Evolutionary conservation across 92 coral and sea anemone genomes (phyloP), one percentile per base, ranked within the genome.

Genomic region (Epizoanthus ramosus): DNA sequence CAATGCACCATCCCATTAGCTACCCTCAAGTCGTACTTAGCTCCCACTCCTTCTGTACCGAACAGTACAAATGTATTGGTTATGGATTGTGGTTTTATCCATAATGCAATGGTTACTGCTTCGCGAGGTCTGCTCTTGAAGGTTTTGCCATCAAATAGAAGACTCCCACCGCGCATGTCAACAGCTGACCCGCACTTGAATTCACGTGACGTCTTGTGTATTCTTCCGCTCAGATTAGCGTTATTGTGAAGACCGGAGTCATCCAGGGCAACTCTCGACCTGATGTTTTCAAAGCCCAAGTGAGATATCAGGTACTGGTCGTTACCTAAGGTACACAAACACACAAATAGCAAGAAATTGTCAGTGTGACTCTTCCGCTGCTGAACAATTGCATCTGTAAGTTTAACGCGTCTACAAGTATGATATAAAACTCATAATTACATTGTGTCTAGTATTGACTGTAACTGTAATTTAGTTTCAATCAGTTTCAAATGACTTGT

Each of bases 161-260:
- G 68, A 43, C 85, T 87, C 31, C 98, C 98, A 57, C 98, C 98
- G 28, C 91, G 87, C 88, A 95, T 90, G 70, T 67, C 83, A 22
- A 94, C 64, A 6, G 93, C 95, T 52, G 93, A 68, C 33, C 98
- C 96, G 72, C 98, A 95, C 73, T 95, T 93, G 61, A 95, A 87
- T 56, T 90, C 90, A 12, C 57, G 67, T 12, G 88, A 83, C 14
- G 95, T 86, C 31, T 73, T 85, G 53, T 83, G 68, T 19, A 93
- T 84, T 50, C 83, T 88, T 4, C 95, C 83, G 45, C 88, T 80
- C 21, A 92, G 56, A 7, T 74, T 79, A 57, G 87, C 98, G 85
- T 90, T 66, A 92, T 95, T 92, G 79, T 88, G 89, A 69, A 75
- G 80, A 63, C 93, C 98, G 14, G 98, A 95, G 81, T 84, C 90